Evolutionary conservation across 2,113 vertebrate species (phyloP).

Genomic region (Ariopsis seemanni): DNA sequence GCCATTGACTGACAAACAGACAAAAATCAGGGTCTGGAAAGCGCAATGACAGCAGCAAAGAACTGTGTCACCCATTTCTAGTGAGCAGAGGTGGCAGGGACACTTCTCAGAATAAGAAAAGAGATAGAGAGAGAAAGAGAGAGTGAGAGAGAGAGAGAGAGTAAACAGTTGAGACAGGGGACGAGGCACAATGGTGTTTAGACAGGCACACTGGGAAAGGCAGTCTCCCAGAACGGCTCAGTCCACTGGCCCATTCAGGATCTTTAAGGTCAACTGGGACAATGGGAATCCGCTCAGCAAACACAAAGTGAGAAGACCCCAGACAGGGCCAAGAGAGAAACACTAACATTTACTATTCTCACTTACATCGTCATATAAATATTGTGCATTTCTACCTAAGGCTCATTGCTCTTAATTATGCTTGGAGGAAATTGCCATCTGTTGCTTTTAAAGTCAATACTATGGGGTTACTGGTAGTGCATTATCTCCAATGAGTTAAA

Average conservation of each 20-base stretch:
- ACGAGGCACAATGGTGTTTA: constrained; percentile 35
- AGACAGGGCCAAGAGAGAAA: constrained; percentile 1
- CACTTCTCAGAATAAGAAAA: constrained; percentile 22
- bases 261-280: constrained; percentile 28
- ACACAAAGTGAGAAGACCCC: constrained; percentile 14
- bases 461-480: neutral
- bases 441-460: neutral
- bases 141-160: neutral
- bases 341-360: neutral
- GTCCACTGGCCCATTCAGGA: constrained; percentile 39
- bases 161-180: constrained; percentile 26
- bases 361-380: neutral
- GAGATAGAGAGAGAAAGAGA: neutral
- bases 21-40: constrained; percentile 43
- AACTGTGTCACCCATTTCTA: constrained; percentile 40
- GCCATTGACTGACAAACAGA: constrained; percentile 49
- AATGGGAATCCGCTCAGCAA: constrained; percentile 23
- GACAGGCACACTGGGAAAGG: constrained; percentile 45
- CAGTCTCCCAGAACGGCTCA: constrained; percentile 40
- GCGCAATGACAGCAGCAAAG: constrained; percentile 38
- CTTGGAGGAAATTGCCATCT: neutral
- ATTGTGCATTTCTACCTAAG: neutral
- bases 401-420: neutral
- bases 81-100: constrained; percentile 28
- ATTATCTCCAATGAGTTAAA: neutral